phyloP scores from a whole-genome alignment of 2,888 invertebrate genomes.

The Ennomos fuscantarius region DNA sequence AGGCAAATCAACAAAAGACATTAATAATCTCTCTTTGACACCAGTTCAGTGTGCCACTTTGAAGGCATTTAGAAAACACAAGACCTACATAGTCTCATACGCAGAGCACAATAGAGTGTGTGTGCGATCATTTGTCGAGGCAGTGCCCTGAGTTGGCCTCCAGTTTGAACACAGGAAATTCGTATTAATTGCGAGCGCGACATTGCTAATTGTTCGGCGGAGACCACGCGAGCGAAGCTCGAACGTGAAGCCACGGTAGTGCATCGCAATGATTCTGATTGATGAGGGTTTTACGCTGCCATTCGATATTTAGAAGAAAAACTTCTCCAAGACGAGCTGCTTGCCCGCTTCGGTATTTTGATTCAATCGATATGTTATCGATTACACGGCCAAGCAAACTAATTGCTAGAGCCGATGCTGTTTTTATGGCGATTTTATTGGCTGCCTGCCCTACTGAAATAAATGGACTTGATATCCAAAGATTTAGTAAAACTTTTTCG shows the following conservation, averaged over 20 bases:
- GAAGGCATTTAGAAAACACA: conserved; percentile 28
- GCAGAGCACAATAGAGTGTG: conserved; percentile 23
- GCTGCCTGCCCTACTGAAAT: not conserved
- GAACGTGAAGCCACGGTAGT: conserved; percentile 2
- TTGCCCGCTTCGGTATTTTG: not conserved
- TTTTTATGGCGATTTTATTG: conserved; percentile 7
- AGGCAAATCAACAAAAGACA: conserved; percentile 29
- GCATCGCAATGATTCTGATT: conserved; percentile 6
- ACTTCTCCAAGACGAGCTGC: too few species aligned
- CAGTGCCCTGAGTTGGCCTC: conserved; percentile 31
- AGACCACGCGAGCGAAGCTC: conserved; percentile 57
- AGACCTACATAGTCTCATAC: conserved; percentile 28
- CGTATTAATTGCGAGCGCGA: conserved; percentile 75
- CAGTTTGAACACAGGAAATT: conserved; percentile 78
- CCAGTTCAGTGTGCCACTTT: conserved; percentile 31
- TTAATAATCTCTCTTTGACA: conserved; percentile 28
- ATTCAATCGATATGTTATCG: conserved; percentile 42
- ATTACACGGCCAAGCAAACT: conserved; percentile 25
- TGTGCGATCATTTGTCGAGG: conserved; percentile 32
- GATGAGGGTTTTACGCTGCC: too few species aligned
- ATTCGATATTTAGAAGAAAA: too few species aligned
- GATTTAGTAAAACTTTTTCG: too few species aligned
- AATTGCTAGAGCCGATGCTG: not conserved
- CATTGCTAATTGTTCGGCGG: conserved; percentile 76
- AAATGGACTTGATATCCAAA: too few species aligned